Conservation (phyloP, 2,113 vertebrate species). For the Cardinalis cardinalis region DNA sequence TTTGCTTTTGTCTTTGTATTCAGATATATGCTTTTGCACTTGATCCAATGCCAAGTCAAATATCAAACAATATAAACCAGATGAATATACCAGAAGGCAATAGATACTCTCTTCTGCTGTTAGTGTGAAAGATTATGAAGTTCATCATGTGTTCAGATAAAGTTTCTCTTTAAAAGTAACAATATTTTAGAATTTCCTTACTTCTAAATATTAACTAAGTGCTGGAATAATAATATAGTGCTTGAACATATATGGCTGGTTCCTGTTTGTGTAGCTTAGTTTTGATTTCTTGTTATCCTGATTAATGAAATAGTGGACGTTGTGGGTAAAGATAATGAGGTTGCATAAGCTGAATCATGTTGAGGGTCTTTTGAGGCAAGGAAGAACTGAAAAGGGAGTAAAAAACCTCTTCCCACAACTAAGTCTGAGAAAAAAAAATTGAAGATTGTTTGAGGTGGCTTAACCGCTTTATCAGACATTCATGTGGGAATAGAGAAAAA, state of each 20-base stretch:
- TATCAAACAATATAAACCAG: slow-evolving; percentile 36
- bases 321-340: neutral
- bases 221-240: neutral
- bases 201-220: neutral
- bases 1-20: slow-evolving; percentile 31
- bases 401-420: neutral
- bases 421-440: neutral
- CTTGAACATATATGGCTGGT: neutral
- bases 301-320: neutral
- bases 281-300: slow-evolving; percentile 1
- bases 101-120: neutral
- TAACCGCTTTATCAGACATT: slow-evolving; percentile 20
- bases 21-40: neutral
- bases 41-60: slow-evolving; percentile 48
- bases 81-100: neutral
- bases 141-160: neutral
- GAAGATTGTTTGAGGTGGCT: slow-evolving; percentile 14
- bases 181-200: neutral
- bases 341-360: neutral
- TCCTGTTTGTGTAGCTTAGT: neutral
- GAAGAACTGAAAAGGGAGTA: neutral
- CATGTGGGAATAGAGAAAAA: slow-evolving; percentile 9
- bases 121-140: neutral
- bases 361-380: neutral
- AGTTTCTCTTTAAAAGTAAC: neutral